Conservation (phyloP, 2,888 invertebrate genomes). For the Monochamus alternatus region DNA sequence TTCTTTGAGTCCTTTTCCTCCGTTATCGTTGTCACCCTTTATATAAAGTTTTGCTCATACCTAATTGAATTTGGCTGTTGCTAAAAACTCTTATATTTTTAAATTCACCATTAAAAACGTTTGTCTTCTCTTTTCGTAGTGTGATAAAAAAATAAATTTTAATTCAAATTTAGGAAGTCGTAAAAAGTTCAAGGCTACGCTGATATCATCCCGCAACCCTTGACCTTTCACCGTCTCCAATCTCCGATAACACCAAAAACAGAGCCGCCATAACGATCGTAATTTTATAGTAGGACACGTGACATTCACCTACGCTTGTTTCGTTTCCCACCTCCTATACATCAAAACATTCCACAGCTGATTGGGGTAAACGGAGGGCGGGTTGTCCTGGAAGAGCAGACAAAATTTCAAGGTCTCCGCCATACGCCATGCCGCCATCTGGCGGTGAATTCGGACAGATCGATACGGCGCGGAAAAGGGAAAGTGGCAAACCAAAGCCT, state of each 20-base stretch:
- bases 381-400: neutral
- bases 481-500: conserved; percentile 24
- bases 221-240: neutral
- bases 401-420: conserved; percentile 27
- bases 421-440: conserved; percentile 14
- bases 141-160: neutral
- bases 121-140: no score
- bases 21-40: no score
- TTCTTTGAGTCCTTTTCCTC: no score
- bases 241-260: neutral
- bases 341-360: conserved; percentile 36
- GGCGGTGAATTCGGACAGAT: conserved; percentile 2
- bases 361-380: conserved; percentile 25
- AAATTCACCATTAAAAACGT: no score
- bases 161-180: neutral
- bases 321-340: conserved; percentile 11
- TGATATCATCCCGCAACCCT: neutral
- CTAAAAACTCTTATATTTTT: no score
- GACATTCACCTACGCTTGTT: conserved; percentile 18
- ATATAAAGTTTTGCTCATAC: no score
- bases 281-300: conserved; percentile 31
- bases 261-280: conserved; percentile 27
- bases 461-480: conserved; percentile 27
- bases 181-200: conserved; percentile 10
- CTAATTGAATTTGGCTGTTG: no score